Evolutionary conservation across 2,113 vertebrate species (phyloP).

Genomic region (Cnemophilus loriae): DNA sequence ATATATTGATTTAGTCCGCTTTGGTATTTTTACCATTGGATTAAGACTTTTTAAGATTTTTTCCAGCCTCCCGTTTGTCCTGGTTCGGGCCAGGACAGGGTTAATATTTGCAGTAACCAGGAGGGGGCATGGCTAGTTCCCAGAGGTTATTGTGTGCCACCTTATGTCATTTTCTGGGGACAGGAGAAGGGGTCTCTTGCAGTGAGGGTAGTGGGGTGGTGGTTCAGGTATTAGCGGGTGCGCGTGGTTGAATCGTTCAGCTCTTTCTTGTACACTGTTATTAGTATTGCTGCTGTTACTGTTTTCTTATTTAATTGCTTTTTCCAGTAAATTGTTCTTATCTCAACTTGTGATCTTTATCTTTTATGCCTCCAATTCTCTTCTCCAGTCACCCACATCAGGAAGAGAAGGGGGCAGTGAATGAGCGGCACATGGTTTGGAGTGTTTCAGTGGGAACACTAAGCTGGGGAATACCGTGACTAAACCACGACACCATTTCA

Average conservation of each 20-base stretch:
- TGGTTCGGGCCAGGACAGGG: not conserved
- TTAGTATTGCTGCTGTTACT: not conserved
- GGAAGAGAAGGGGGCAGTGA: not conserved
- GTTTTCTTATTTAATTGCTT: not conserved
- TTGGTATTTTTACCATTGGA: not conserved
- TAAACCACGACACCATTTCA: not conserved
- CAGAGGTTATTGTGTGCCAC: not conserved
- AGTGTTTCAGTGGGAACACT: not conserved
- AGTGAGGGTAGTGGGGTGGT: not conserved
- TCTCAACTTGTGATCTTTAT: not conserved
- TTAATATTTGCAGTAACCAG: not conserved
- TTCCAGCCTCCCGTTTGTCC: not conserved
- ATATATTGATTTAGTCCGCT: not conserved
- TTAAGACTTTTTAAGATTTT: not conserved
- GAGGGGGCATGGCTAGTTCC: not conserved
- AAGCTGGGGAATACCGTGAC: not conserved
- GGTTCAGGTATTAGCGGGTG: not conserved
- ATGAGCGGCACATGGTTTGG: fast-evolving
- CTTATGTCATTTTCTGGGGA: not conserved
- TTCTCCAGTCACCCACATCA: not conserved
- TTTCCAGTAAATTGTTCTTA: not conserved
- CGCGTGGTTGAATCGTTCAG: fast-evolving
- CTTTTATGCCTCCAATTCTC: not conserved
- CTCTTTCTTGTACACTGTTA: not conserved
- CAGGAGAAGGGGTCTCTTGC: not conserved